Percentiles rank a stretch among this genome's conserved stretches.
Evolutionary conservation across 1,140 invertebrate species (phyloP).

Genomic region (Drosophila sproati): DNA sequence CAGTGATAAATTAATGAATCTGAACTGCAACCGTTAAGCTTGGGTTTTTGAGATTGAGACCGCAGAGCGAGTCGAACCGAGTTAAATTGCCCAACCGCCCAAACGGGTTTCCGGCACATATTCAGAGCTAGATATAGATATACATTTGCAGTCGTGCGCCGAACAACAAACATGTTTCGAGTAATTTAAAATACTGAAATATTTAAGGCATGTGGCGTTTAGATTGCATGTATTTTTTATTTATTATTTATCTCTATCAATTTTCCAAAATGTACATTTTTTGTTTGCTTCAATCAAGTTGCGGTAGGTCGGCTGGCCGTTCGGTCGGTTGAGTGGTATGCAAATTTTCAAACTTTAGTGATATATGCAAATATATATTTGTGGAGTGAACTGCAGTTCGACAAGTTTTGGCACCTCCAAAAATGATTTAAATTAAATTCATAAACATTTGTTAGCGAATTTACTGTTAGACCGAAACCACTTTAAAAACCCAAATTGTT

Average conservation of each 20-base stretch:
- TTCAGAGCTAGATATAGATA: conserved; percentile 15
- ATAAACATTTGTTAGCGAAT: conserved; percentile 28
- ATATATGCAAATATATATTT: conserved; percentile 36
- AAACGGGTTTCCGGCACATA: conserved; percentile 47
- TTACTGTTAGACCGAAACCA: not conserved
- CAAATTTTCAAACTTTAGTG: conserved; percentile 34
- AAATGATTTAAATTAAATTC: conserved; percentile 30
- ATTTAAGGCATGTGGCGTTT: conserved; percentile 42
- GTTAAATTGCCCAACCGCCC: conserved; percentile 32
- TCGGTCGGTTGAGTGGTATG: conserved; percentile 58
- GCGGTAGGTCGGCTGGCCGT: conserved; percentile 70
- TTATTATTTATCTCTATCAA: conserved; percentile 40
- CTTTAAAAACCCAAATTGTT: too few relatives aligned
- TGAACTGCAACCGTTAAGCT: conserved; percentile 60
- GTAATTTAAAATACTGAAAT: conserved; percentile 45
- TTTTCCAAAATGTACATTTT: conserved; percentile 26
- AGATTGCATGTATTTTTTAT: conserved; percentile 17
- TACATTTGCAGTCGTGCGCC: conserved; percentile 29
- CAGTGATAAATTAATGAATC: conserved; percentile 77
- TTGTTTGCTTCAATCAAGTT: conserved; percentile 47
- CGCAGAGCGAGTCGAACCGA: conserved; percentile 18
- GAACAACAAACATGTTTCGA: conserved; percentile 46
- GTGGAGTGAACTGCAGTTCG: conserved; percentile 7
- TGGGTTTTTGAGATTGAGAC: conserved; percentile 24
- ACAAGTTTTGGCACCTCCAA: conserved; percentile 35